Evolutionary conservation across 2,113 vertebrate genomes (phyloP).

Genomic region (Gracilinanus agilis): DNA sequence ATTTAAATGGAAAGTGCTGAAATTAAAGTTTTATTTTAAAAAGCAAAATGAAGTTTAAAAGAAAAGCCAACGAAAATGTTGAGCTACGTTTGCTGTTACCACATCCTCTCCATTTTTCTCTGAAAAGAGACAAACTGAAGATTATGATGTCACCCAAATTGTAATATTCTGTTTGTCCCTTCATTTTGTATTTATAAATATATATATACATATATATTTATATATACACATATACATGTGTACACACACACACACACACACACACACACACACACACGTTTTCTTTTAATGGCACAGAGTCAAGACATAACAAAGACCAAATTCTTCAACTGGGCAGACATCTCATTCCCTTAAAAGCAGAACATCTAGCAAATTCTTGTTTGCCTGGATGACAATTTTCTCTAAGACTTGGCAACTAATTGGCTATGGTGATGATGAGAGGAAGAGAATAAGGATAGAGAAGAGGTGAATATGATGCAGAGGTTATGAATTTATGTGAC

Average conservation of each 20-base stretch:
- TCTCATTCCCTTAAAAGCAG: neutral
- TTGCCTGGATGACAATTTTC: neutral
- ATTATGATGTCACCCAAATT: neutral
- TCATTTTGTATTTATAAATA: too few species aligned
- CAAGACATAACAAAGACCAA: neutral
- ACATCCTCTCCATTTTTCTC: neutral
- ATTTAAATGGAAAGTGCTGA: constrained; percentile 27
- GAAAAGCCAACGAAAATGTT: neutral
- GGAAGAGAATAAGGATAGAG: neutral
- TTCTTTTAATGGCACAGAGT: neutral
- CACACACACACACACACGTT: too few species aligned
- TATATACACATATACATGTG: too few species aligned
- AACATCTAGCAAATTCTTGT: neutral
- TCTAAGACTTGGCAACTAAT: neutral
- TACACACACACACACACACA: too few species aligned
- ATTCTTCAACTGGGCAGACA: neutral
- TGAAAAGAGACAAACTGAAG: neutral
- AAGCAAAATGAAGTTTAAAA: constrained; percentile 14
- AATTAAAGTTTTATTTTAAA: constrained; percentile 28
- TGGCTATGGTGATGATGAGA: neutral
- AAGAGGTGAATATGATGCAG: neutral
- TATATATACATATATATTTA: too few species aligned
- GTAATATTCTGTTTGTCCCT: neutral
- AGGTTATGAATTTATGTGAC: neutral
- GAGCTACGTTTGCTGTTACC: neutral